Base-by-base conservation (phyloP, 2,797 vertebrate species). In the Bovichtus diacanthus region DNA sequence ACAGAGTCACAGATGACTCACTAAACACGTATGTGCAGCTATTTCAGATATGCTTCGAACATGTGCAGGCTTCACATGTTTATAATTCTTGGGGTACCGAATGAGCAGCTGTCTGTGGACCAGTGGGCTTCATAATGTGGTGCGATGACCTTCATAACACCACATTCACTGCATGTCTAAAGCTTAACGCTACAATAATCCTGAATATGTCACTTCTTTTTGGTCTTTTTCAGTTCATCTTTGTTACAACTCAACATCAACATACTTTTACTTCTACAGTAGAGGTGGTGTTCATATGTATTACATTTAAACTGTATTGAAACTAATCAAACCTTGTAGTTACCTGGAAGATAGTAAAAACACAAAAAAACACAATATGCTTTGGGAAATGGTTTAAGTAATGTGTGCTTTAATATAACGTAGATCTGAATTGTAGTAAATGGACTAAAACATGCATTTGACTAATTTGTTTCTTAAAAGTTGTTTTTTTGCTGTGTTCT, bases 41-140 rank as follows among this genome's bases (percentile, higher is more conserved):
- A 83, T 85, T 75, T 64, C 66, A 87, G 84, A 82, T 29, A 85
- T 67, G 86, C 73, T 47, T 62, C 7, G 6, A 68, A 75, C 83
- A 84, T 78, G 76, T 51, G 75, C 67, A 5, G 59, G 71, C 70
- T 62, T 78, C 34, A 62, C 87, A 0, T 81, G 80, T 82, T 87
- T 78, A 16, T 71, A n/a, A 85, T 88, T 84, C 70, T 68, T 68
- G 58, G 41, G 76, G 46, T 25, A 4, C 36, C 0, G 3, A 74
- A 65, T 15, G 65, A 88, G 66, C 90, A 92, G 90, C 90, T 92
- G 90, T 77, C 62, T 19, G 39, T 19, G 73, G 43, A 59, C 41
- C 70, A 54, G 74, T 13, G 49, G 82, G 67, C 62, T 43, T 66
- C 46, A 2, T 36, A 2, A 49, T 43, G 43, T 16, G 41, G 19